Base-by-base conservation (phyloP, 2,888 invertebrate genomes). In the Clivina fossor region DNA sequence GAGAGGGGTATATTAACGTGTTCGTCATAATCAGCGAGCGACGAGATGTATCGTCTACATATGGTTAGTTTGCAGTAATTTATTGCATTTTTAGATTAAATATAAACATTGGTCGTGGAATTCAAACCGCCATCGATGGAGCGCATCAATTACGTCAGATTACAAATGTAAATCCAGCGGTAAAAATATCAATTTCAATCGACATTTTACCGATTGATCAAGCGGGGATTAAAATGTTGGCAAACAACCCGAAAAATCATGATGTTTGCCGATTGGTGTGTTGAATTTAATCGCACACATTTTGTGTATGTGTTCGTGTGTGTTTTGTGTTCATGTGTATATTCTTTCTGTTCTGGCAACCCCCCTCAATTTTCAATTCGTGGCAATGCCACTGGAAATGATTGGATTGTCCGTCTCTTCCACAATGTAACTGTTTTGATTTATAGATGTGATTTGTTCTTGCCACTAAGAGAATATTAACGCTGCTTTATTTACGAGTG, bases 121-220 rank as follows among this genome's bases (percentile, higher is more conserved):
- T 16, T 16, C 28, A 50, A 50, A 50, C 16, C n/a, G 8, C 13
- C n/a, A 16, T 15, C 40, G 40, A 26, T 20, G 32, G 41, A 22
- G 37, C 35, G 44, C 44, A 53, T 53, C 53, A 53, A 53, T 53
- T 53, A 53, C 24, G 44, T 53, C 53, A 43, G 53, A 53, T 53
- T 53, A 53, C 53, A 53, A 53, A 53, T 53, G 53, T 53, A 53
- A 53, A 53, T 33, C 53, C 44, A n/a, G 44, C 26, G 53, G 53
- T 53, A 53, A 53, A 51, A 53, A 53, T 53, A 53, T 53, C 53
- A 53, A 53, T 53, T 53, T 33, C 33, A 18, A 44, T 11, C 44
- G 44, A 44, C 30, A 30, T 9, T 19, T 32, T 44, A 32, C n/a
- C 44, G 44, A 47, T 47, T 47, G 47, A 47, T 47, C 47, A 47